These are phyloP conservation scores for Drosophila flavopinicola DNA, from an alignment of 2,888 invertebrate species.

Conservation along the genomic window DNA sequence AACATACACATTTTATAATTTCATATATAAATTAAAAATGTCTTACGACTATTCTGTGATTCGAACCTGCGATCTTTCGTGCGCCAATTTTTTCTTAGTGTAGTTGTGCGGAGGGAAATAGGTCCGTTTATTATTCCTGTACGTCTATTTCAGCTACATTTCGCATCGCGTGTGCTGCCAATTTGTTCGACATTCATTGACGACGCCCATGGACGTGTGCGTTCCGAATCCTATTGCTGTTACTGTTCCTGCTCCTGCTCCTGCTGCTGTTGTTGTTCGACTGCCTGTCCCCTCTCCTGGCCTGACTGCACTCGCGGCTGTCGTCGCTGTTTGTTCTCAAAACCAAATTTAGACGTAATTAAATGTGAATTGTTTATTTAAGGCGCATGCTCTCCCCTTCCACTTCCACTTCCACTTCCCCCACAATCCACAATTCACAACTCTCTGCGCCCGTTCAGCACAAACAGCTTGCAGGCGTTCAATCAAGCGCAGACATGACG, in stretches of 20 bases:
- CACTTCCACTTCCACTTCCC: background rate
- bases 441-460: constrained; percentile 5
- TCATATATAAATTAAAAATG: too few relatives aligned
- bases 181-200: constrained; percentile 82
- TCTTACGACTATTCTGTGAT: too few relatives aligned
- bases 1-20: too few relatives aligned
- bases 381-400: constrained; percentile 71
- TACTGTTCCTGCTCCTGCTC: constrained; percentile 11
- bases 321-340: constrained; percentile 80
- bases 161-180: constrained; percentile 81
- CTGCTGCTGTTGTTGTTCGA: constrained; percentile 13
- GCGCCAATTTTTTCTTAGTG: too few relatives aligned
- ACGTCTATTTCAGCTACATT: constrained; percentile 36
- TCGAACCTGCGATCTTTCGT: too few relatives aligned
- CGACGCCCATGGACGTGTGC: constrained; percentile 47
- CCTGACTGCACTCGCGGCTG: constrained; percentile 63
- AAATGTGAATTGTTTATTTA: constrained; percentile 83
- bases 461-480: constrained; percentile 58
- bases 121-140: constrained; percentile 68
- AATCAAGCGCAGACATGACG: constrained; percentile 60
- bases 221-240: constrained; percentile 8
- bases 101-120: too few relatives aligned
- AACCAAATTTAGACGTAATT: constrained; percentile 83
- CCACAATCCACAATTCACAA: background rate
- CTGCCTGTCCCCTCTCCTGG: constrained; percentile 13